phyloP scores from a whole-genome alignment of 1,140 invertebrate species.

The Dendroctonus ponderosae region DNA sequence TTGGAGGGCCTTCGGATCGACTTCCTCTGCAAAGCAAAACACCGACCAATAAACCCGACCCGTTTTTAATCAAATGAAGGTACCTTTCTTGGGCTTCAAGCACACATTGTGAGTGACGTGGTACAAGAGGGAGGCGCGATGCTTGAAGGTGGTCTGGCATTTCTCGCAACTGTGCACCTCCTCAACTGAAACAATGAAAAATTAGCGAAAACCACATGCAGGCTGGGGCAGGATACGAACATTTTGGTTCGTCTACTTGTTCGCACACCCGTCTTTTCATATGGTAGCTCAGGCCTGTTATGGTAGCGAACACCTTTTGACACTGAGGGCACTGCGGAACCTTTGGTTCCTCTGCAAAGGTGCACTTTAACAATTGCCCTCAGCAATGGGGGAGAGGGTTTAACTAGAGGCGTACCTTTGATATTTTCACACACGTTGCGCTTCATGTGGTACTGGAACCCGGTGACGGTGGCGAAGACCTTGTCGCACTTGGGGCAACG shows the following conservation, averaged over 20 bases:
- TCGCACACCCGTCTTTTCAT: slow-evolving; percentile 13
- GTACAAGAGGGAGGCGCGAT: slow-evolving; percentile 14
- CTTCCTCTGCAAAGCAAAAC: slow-evolving; percentile 12
- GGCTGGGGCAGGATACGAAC: neutral
- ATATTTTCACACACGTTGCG: slow-evolving; percentile 2
- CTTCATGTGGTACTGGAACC: slow-evolving; percentile 16
- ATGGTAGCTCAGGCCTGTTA: slow-evolving; percentile 17
- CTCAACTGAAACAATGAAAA: slow-evolving; percentile 4
- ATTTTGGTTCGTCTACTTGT: neutral
- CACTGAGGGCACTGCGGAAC: slow-evolving; percentile 12
- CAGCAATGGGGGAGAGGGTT: neutral
- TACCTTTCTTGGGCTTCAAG: slow-evolving; percentile 27
- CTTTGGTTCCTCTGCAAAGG: slow-evolving; percentile 15
- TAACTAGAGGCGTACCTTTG: neutral
- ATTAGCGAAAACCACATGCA: neutral
- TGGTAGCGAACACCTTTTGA: slow-evolving; percentile 17
- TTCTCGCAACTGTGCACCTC: slow-evolving; percentile 14
- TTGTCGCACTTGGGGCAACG: slow-evolving; percentile 12
- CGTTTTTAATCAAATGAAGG: neutral
- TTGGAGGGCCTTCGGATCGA: slow-evolving; percentile 12
- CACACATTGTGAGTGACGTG: slow-evolving; percentile 26
- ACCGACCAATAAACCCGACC: neutral
- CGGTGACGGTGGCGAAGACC: slow-evolving; percentile 12
- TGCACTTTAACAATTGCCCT: neutral
- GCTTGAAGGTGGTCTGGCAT: slow-evolving; percentile 19